These are phyloP conservation scores for Epistrophe eligans DNA, from an alignment of 2,888 invertebrate genomes.

Conservation along the genomic window DNA sequence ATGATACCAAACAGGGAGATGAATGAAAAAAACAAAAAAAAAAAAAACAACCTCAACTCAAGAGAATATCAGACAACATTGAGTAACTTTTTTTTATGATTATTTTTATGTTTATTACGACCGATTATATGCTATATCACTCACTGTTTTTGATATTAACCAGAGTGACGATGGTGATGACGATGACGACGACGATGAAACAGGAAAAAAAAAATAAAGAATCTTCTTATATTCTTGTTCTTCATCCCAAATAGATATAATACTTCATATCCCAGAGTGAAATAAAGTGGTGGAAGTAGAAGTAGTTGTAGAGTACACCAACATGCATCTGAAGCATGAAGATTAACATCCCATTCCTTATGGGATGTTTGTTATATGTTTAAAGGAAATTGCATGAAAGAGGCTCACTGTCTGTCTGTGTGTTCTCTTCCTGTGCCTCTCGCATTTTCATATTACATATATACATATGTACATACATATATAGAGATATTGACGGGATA, in stretches of 20 bases:
- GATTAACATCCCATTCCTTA: slow-evolving; percentile 68
- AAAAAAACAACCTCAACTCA: slow-evolving; percentile 24
- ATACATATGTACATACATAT: background rate
- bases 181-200: slow-evolving; percentile 19
- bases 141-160: slow-evolving; percentile 57
- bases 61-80: slow-evolving; percentile 54
- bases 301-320: slow-evolving; percentile 11
- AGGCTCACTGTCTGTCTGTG: slow-evolving; percentile 40
- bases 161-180: slow-evolving; percentile 19
- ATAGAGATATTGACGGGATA: slow-evolving; percentile 48
- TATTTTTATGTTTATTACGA: slow-evolving; percentile 75
- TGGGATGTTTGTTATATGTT: slow-evolving; percentile 9
- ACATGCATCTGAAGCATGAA: slow-evolving; percentile 73
- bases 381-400: slow-evolving; percentile 65
- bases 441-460: background rate
- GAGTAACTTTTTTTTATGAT: slow-evolving; percentile 72
- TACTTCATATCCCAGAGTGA: slow-evolving; percentile 32
- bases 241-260: slow-evolving; percentile 24
- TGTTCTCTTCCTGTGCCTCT: slow-evolving; percentile 49
- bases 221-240: slow-evolving; percentile 30
- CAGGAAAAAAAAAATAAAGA: slow-evolving; percentile 49
- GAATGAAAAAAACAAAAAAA: background rate
- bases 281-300: slow-evolving; percentile 26
- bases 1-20: background rate
- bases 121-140: slow-evolving; percentile 75